phyloP scores from a whole-genome alignment of 2,797 vertebrate species.

The Smutsia gigantea region DNA sequence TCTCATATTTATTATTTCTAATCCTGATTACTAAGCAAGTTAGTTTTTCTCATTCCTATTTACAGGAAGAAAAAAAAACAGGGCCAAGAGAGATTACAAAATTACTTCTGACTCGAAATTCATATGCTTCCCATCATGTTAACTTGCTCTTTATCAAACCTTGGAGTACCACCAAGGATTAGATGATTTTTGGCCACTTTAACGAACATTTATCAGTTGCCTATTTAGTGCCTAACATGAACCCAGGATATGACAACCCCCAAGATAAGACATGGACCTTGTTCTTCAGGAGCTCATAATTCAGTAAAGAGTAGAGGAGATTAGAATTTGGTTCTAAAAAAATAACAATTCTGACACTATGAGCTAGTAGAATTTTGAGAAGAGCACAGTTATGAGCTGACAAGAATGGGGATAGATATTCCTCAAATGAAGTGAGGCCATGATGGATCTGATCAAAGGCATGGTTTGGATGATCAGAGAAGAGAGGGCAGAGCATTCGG shows the following conservation, averaged over 20 bases:
- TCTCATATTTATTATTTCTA: constrained; percentile 31
- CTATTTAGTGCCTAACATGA: constrained; percentile 38
- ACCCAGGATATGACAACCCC: not conserved
- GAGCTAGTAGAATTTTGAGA: not conserved
- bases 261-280: not conserved
- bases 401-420: not conserved
- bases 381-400: not conserved
- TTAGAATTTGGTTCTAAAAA: not conserved
- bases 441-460: not conserved
- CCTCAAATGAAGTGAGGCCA: not conserved
- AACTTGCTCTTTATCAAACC: not conserved
- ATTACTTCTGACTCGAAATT: not conserved
- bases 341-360: not conserved
- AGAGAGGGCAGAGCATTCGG: not conserved
- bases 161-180: constrained; percentile 13
- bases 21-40: not conserved
- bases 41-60: constrained; percentile 2
- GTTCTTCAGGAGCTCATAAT: not conserved
- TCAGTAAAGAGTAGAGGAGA: constrained; percentile 21
- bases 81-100: not conserved
- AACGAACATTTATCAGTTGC: constrained; percentile 31
- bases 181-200: not conserved
- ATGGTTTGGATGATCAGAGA: not conserved
- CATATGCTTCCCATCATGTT: not conserved
- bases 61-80: not conserved